phyloP scores from a whole-genome alignment of 2,888 invertebrate species.

The Norana najaformis region DNA sequence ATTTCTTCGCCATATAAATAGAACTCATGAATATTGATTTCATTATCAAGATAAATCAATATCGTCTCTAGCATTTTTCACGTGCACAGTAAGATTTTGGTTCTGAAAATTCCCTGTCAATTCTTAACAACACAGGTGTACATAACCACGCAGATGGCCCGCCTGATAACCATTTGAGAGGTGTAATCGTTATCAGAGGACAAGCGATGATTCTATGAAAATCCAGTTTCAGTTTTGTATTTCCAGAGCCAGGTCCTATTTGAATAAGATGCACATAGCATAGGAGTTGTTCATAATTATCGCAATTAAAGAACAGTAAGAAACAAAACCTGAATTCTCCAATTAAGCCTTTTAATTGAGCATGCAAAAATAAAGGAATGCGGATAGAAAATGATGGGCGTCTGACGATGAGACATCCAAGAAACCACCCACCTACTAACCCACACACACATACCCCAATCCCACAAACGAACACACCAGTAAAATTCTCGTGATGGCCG shows the following conservation, averaged over 20 bases:
- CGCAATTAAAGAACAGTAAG: neutral
- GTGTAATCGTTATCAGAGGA: neutral
- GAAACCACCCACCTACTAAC: neutral
- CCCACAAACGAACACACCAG: neutral
- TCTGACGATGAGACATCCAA: neutral
- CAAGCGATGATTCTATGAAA: neutral
- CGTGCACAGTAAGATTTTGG: neutral
- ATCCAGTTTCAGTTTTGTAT: neutral
- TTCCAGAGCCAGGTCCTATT: neutral
- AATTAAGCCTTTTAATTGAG: neutral
- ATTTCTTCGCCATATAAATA: too few relatives aligned
- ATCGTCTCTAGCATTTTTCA: too few relatives aligned
- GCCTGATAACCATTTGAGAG: neutral
- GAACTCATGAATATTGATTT: too few relatives aligned
- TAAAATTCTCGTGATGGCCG: neutral
- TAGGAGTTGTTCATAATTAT: neutral
- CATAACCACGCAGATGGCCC: neutral
- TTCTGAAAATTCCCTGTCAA: neutral
- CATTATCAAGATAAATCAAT: too few relatives aligned
- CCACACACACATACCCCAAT: neutral
- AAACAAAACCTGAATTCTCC: neutral
- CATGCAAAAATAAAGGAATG: neutral
- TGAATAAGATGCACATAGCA: neutral
- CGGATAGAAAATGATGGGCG: neutral
- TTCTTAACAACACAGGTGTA: neutral